Evolutionary conservation across 2,113 vertebrate genomes (phyloP).

Genomic region (Caloenas nicobarica): DNA sequence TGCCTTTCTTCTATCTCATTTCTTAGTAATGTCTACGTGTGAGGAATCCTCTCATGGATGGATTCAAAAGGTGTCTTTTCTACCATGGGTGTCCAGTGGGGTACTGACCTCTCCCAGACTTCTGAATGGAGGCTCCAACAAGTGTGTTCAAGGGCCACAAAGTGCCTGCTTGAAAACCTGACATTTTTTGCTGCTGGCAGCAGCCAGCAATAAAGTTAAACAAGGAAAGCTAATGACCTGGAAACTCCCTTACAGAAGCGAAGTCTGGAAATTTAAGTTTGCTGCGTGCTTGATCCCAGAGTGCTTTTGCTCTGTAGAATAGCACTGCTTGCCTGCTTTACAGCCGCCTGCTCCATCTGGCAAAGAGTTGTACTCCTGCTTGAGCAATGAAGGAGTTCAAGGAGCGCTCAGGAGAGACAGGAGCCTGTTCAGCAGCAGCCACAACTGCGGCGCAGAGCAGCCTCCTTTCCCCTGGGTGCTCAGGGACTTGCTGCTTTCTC

Average conservation of each 20-base stretch:
- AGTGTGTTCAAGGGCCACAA: background rate
- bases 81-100: background rate
- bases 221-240: conserved; percentile 13
- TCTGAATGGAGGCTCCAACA: background rate
- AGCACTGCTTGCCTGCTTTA: background rate
- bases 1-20: background rate
- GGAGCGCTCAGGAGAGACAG: background rate
- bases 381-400: background rate
- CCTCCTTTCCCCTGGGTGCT: background rate
- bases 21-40: background rate
- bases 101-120: background rate
- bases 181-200: background rate
- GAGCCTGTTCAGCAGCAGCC: background rate
- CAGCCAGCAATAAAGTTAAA: conserved; percentile 16
- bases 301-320: background rate
- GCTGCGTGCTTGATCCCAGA: background rate
- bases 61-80: background rate
- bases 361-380: background rate
- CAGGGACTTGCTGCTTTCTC: background rate
- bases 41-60: background rate
- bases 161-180: background rate
- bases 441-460: fast-evolving
- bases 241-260: conserved; percentile 25
- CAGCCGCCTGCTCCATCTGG: conserved; percentile 31
- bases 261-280: conserved; percentile 19